Base-by-base conservation (phyloP, 2,113 vertebrate genomes). In the Haemorhous mexicanus region DNA sequence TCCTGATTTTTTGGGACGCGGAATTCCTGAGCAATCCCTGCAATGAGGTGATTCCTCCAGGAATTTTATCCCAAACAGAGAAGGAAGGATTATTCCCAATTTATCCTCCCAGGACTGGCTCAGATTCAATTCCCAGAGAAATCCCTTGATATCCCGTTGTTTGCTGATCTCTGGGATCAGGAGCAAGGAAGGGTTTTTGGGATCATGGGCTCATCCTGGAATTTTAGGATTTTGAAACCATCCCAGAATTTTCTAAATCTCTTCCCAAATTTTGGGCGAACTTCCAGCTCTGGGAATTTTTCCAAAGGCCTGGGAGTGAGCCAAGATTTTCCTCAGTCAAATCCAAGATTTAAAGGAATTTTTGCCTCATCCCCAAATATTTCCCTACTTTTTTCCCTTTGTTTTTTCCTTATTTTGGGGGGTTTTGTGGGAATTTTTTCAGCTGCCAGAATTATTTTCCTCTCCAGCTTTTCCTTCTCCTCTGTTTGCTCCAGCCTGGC, bases 221-320 rank as follows among this genome's bases (percentile, higher is more conserved):
- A 41, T 50, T 50, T 9, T 3, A 11, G 11, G 35, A 24, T 72
- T 72, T 41, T 3, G 0, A 43, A 11, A 7, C 16, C 44, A 41
- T 16, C 35, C 22, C 1, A 0, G 30, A 4, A 17, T 53, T 66
- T 43, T 46, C 20, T 3, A 1, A 19, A 19, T 18, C 7, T 24
- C 33, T 46, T 24, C 41, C 50, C 33, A 13, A 26, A 32, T 37
- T 80, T 32, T 12, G 27, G 50, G 39, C 35, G 6, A 30, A 23
- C 5, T 4, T 9, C 44, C 56, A 61, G 16, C 21, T 5, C 32
- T 30, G 37, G 32, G 32, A 44, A 37, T 55, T 80, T 55, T 24
- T 37, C 26, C 26, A 27, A 27, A 78, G 30, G 35, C 10, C 18
- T 52, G 23, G 46, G 30, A 63, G 2, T 0, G 3, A 50, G 17